Base-by-base conservation (phyloP, 1,140 invertebrate species). In the Drosophila sp. region DNA sequence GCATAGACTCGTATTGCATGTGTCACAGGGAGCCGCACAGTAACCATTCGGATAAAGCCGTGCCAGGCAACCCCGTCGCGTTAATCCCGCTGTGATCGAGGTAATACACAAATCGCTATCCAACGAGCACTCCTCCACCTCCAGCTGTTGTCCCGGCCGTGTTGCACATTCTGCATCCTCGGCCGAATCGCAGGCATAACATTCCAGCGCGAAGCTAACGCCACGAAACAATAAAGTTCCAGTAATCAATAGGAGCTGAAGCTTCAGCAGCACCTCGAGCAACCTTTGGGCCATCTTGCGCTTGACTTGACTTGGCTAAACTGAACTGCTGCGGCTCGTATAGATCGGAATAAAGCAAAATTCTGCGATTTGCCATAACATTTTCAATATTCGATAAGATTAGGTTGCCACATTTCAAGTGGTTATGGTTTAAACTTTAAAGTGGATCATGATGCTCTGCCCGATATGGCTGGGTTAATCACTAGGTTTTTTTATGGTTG, bases 171-270 rank as follows among this genome's bases (percentile, higher is more conserved):
- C 82, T 0, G 60, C 11, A 60, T 91, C 73, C 61, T 90, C 79
- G 7, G 80, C 70, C 10, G 90, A 91, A 55, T 91, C 85, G 57
- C 90, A 91, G 29, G 75, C 62, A 64, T 91, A 91, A 57, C 90
- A 91, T 50, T 91, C 90, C n/a, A 91, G 32, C 0, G 66, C 30
- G 25, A 50, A 8, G 29, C 29, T 30, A 0, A 29, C 32, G 4
- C 11, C 66, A 41, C 33, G 58, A 29, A 29, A 72, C 11, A 2
- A 69, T 11, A 3, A 32, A 7, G 8, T 4, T 33, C 4, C 65
- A 0, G 23, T 30, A 1, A 75, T 35, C 4, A 68, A 11, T 29
- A 55, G 25, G 8, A 44, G 11, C 29, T 38, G 72, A 4, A 17
- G 29, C 6, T 50, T 25, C 3, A 50, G 44, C 44, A 50, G 25